Base-by-base conservation (phyloP, 2,113 vertebrate species). In the Brachirus orientalis region DNA sequence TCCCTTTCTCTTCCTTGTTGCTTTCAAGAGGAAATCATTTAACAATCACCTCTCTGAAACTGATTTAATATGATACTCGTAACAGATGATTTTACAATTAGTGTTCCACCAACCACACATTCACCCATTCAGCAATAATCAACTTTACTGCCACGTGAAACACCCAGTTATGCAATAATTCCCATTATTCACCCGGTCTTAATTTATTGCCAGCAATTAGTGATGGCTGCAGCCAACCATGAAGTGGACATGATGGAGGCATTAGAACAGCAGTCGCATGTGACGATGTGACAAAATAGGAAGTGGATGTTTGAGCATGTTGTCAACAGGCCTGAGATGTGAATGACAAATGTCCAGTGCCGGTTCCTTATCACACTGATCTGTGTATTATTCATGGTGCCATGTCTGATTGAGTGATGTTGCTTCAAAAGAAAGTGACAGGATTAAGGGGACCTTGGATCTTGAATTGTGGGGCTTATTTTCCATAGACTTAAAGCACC, bases 171-270 rank as follows among this genome's bases (percentile, higher is more conserved):
- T 71, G 77, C 79, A 82, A 80, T 89, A 72, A 87, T 83, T 84
- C 77, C 52, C 83, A 71, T 90, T 73, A 87, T 87, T 86, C 80
- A 56, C 57, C 70, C 84, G 72, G 73, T 88, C 82, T 35, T 80
- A 67, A 70, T 82, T 19, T 18, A n/a, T 28, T 47, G 73, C 57
- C 4, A 19, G 70, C 59, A 38, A 72, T 85, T 82, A 90, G 87
- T 86, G 75, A 88, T 51, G 52, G 64, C 74, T 87, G 66, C 87
- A 85, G 77, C 87, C 83, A 69, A 54, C 68, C 88, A 75, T 90
- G 88, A 84, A 84, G 84, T 68, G 63, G 79, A 91, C 88, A 91
- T 82, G 86, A 87, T 83, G 84, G 78, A 74, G 58, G 19, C 83
- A 89, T 86, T 86, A 89, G 70, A 72, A 78, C 59, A 46, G 83